phyloP scores from a whole-genome alignment of 2,888 invertebrate genomes.

The Euproctis similis region DNA sequence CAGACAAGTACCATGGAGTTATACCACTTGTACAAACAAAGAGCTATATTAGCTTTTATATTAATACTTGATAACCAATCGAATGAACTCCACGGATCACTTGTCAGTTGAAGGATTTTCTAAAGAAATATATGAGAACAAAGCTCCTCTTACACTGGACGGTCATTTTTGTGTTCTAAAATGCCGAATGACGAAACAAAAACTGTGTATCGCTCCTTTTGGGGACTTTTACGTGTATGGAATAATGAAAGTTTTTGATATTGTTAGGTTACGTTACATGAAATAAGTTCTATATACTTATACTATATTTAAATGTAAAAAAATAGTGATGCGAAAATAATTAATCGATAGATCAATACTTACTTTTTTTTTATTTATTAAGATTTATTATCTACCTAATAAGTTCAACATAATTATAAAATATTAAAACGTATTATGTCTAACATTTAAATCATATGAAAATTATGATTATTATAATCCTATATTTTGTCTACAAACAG shows the following conservation, averaged over 20 bases:
- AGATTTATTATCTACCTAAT: too few species aligned
- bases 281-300: too few species aligned
- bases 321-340: too few species aligned
- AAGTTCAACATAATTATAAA: too few species aligned
- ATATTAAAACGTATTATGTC: too few species aligned
- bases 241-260: conserved; percentile 25
- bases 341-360: too few species aligned
- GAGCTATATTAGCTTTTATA: conserved; percentile 45
- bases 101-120: conserved; percentile 6
- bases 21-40: conserved; percentile 41
- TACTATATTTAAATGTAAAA: too few species aligned
- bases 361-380: too few species aligned
- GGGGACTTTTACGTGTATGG: conserved; percentile 28
- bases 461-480: too few species aligned
- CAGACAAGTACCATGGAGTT: conserved; percentile 12
- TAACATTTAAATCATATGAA: too few species aligned
- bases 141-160: conserved; percentile 16
- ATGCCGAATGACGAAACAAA: conserved; percentile 29
- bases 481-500: too few species aligned
- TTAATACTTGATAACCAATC: conserved; percentile 25
- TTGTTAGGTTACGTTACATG: conserved; percentile 13
- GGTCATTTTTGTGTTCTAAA: conserved; percentile 21
- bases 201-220: conserved; percentile 24
- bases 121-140: conserved; percentile 9
- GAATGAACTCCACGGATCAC: conserved; percentile 14